Conservation (phyloP, 2,797 vertebrate species). For the Coregonus sp. region DNA sequence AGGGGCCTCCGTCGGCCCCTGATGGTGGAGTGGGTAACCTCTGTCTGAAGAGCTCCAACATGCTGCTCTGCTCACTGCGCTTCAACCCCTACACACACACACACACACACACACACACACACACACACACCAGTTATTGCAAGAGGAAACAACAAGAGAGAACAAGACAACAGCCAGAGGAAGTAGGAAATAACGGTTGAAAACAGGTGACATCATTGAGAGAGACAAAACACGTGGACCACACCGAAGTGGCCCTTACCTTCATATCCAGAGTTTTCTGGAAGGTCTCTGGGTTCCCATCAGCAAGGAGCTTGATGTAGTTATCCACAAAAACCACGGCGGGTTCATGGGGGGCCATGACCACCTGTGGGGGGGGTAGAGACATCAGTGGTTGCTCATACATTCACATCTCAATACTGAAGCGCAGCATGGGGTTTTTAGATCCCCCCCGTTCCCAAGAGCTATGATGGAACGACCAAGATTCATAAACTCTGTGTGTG, state of each 20-base stretch:
- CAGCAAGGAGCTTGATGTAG: constrained; percentile 96
- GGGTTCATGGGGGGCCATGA: constrained; percentile 97
- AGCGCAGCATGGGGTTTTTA: constrained; percentile 40
- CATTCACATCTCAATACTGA: constrained; percentile 8
- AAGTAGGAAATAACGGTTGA: not conserved
- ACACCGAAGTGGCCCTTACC: constrained; percentile 66
- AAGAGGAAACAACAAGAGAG: not conserved
- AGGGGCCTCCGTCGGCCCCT: constrained; percentile 76
- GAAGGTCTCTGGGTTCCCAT: constrained; percentile 96
- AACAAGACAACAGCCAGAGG: not conserved
- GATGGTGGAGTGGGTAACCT: constrained; percentile 89
- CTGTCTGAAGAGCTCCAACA: constrained; percentile 96
- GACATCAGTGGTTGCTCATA: constrained; percentile 18
- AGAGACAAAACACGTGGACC: not conserved
- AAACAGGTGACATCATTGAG: not conserved
- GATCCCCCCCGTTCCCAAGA: constrained; percentile 20
- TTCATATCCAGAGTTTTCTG: constrained; percentile 99
- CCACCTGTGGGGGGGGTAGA: constrained; percentile 80
- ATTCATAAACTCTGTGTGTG: too few species aligned
- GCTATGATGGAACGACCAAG: constrained; percentile 41
- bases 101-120: constrained; percentile 1
- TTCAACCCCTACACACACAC: constrained; percentile 85
- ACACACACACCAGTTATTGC: constrained; percentile 26
- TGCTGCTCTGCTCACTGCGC: constrained; percentile 95
- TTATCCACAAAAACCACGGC: constrained; percentile 95